Base-by-base conservation (phyloP, 2,888 invertebrate genomes). In the Melieria picta region DNA sequence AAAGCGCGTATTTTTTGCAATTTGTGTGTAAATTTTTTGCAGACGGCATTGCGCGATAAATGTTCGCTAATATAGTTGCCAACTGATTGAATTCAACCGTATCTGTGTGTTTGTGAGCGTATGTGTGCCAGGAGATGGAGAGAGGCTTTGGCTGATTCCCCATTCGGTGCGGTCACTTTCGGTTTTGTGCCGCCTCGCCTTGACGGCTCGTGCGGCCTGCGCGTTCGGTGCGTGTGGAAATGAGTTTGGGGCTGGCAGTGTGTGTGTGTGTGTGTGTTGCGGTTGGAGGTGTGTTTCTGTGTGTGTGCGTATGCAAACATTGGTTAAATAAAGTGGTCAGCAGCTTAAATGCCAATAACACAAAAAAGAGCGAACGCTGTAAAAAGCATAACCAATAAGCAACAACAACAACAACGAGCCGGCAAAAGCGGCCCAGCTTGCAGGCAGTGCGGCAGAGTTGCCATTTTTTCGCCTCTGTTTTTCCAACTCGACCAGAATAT, bases 251-350 rank as follows among this genome's bases (percentile, higher is more conserved):
- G 30, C 30, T 30, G 30, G 30, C 30, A 30, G 58, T 62, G 10
- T 52, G 48, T 71, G n/a, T 16, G 50, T 52, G 30, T 70, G n/a
- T n/a, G 7, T 6, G 3, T 6, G n/a, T 68, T 43, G 13, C 9
- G 55, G 61, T 43, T 43, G 62, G 52, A 7, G 3, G 30, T 58
- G 60, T 57, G 45, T 60, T 11, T 62, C 42, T 55, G 48, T 66
- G n/a, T 61, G 57, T 65, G 57, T 65, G 64, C 61, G 43, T 70
- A 65, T 69, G 30, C 47, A 81, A 82, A 80, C 78, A 79, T 77
- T 80, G 81, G 80, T 81, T 79, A 80, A 82, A 82, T 80, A 81
- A 81, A 82, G 81, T 82, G 83, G 80, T 78, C 79, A 81, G 78
- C 76, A 76, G 75, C 76, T 81, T 78, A 80, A 81, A 76, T 76